Conservation (phyloP, 2,888 invertebrate genomes). For the Lepidonotus clava region DNA sequence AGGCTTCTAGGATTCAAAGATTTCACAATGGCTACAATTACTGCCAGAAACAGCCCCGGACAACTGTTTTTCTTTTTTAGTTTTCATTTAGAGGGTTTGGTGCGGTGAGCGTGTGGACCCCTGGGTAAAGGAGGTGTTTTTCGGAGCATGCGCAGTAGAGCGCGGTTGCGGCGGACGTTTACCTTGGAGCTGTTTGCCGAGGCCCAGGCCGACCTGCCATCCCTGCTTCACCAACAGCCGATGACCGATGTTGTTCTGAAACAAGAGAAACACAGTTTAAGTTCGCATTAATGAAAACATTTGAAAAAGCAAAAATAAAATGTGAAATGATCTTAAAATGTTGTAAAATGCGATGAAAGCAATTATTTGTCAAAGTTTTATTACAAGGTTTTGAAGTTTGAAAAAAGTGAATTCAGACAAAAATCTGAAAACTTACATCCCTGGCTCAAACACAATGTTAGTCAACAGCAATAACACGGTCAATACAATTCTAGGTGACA, state of each 20-base stretch:
- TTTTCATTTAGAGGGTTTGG: background rate
- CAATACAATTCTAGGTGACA: no score
- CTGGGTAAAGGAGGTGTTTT: background rate
- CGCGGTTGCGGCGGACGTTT: constrained; percentile 15
- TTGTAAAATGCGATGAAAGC: no score
- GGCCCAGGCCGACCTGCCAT: constrained; percentile 63
- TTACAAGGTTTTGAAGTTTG: no score
- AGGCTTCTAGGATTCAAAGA: background rate
- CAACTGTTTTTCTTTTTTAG: background rate
- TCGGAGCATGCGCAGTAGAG: background rate
- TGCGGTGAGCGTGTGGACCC: constrained; percentile 32
- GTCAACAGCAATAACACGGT: no score
- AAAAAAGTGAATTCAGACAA: no score
- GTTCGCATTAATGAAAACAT: no score
- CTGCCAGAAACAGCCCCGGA: constrained; percentile 4
- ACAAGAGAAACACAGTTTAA: constrained; percentile 3
- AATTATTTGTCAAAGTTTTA: no score
- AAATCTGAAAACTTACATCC: no score
- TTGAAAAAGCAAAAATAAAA: no score
- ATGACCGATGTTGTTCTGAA: constrained; percentile 62
- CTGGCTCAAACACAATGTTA: no score
- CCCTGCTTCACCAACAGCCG: constrained; percentile 62
- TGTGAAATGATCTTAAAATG: no score
- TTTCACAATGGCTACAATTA: background rate
- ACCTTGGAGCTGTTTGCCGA: constrained; percentile 64